A percentile compares a stretch with the other conserved stretches of the same genome.
phyloP scores from a whole-genome alignment of 1,140 invertebrate genomes.

The Philotrypesis tridentata region DNA sequence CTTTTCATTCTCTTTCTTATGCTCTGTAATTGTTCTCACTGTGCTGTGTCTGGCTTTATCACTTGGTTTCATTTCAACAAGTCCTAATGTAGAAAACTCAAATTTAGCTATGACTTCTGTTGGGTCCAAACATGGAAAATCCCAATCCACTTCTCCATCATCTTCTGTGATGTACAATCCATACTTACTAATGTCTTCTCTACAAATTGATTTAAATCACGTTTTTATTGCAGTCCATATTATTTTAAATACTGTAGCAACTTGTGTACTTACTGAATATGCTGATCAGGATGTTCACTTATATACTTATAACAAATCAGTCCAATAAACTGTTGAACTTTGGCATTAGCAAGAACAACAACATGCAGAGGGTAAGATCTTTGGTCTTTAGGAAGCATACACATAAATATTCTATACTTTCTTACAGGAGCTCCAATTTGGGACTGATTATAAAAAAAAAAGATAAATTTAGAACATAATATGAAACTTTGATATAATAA shows the following conservation, averaged over 20 bases:
- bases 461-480: conserved; percentile 26
- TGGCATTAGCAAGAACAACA: conserved; percentile 86
- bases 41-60: conserved; percentile 67
- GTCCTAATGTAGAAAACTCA: conserved; percentile 91
- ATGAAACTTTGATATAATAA: not conserved
- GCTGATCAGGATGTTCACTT: conserved; percentile 70
- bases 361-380: conserved; percentile 90
- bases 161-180: conserved; percentile 95
- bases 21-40: conserved; percentile 50
- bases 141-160: conserved; percentile 95
- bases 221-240: conserved; percentile 3
- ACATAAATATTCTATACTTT: conserved; percentile 90
- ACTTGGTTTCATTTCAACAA: conserved; percentile 81
- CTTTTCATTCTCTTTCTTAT: conserved; percentile 61
- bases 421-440: conserved; percentile 85
- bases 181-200: conserved; percentile 79
- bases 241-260: not conserved
- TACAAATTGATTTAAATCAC: conserved; percentile 56
- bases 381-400: conserved; percentile 86
- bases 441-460: conserved; percentile 68
- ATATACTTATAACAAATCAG: conserved; percentile 89
- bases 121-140: conserved; percentile 92
- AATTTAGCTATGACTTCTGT: conserved; percentile 93
- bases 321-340: conserved; percentile 94
- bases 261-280: conserved; percentile 74